phyloP scores from a whole-genome alignment of 1,140 invertebrate genomes.

The Delia radicum region DNA sequence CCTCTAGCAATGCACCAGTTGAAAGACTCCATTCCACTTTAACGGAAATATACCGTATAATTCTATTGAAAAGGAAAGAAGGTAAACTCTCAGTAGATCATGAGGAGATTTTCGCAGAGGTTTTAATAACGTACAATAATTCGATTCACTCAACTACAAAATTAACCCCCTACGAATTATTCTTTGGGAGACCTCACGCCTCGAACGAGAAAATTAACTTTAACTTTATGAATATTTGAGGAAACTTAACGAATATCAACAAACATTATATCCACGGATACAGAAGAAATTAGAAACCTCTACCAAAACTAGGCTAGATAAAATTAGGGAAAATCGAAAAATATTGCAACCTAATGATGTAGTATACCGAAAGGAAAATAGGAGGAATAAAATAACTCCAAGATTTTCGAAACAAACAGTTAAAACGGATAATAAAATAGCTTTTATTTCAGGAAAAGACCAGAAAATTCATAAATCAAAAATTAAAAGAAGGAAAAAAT shows the following conservation, averaged over 20 bases:
- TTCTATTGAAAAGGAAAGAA: neutral
- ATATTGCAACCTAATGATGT: neutral
- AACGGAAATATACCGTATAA: constrained; percentile 22
- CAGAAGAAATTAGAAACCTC: neutral
- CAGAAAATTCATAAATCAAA: neutral
- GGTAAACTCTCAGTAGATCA: constrained; percentile 5
- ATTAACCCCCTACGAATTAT: neutral
- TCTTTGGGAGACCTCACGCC: no score
- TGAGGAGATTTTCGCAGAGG: neutral
- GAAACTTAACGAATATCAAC: no score
- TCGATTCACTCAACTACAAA: neutral
- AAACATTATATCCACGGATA: neutral
- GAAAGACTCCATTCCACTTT: constrained; percentile 25
- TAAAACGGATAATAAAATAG: neutral
- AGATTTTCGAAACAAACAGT: constrained; percentile 15
- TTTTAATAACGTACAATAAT: no score
- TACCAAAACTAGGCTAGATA: no score
- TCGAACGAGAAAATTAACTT: no score
- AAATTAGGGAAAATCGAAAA: neutral
- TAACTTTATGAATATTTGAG: no score
- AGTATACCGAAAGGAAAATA: no score
- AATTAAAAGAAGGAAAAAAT: neutral
- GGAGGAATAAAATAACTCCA: constrained; percentile 7
- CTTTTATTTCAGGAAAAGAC: no score
- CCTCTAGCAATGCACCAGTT: no score